Conservation (phyloP, 2,113 vertebrate species). For the Sander vitreus region DNA sequence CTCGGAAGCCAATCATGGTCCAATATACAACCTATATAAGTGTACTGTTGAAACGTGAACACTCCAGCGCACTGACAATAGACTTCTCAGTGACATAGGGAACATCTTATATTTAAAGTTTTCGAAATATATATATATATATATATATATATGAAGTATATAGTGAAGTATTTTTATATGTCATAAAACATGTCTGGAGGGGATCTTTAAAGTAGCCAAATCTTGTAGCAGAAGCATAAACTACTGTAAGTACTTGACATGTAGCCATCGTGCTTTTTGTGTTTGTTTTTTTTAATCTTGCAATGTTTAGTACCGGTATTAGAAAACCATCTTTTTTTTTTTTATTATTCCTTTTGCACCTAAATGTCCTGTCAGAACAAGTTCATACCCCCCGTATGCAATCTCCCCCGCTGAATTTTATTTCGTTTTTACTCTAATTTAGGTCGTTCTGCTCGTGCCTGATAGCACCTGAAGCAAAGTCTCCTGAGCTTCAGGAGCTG, state of each 20-base stretch:
- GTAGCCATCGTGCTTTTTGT: background rate
- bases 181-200: background rate
- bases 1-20: background rate
- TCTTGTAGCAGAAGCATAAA: background rate
- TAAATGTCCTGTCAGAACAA: background rate
- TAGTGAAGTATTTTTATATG: too few relatives aligned
- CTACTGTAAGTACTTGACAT: background rate
- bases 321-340: background rate
- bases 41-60: background rate
- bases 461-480: constrained; percentile 76
- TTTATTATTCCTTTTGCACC: background rate
- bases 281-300: background rate
- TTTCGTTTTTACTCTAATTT: background rate
- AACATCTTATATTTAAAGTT: background rate
- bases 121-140: too few relatives aligned
- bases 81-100: background rate
- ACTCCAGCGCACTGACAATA: background rate
- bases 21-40: background rate
- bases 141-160: too few relatives aligned
- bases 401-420: background rate
- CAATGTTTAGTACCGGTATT: background rate
- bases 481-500: constrained; percentile 83
- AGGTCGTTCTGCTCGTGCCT: constrained; percentile 88
- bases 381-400: rapidly evolving
- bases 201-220: background rate